These are phyloP conservation scores for Sciurus carolinensis DNA, from an alignment of 2,797 vertebrate species.

Conservation along the genomic window DNA sequence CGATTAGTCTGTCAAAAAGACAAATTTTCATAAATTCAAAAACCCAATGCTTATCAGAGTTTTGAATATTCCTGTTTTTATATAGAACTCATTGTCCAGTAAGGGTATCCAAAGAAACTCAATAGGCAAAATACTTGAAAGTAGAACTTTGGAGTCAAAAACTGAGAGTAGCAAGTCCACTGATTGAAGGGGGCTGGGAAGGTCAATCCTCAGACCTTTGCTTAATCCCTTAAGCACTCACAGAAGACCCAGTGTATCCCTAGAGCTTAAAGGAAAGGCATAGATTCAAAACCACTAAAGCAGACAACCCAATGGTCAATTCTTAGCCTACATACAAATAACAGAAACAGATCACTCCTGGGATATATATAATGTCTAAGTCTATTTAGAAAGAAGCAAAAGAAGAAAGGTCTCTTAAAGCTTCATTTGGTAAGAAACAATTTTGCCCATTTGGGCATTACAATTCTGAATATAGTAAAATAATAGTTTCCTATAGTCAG, in stretches of 20 bases:
- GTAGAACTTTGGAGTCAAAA: slow-evolving; percentile 23
- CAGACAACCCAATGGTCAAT: background rate
- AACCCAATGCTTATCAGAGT: background rate
- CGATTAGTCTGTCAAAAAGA: background rate
- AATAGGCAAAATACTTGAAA: background rate
- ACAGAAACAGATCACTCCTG: background rate
- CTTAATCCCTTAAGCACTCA: background rate
- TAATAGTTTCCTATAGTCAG: background rate
- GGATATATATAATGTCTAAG: background rate
- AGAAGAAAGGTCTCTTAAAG: slow-evolving; percentile 1
- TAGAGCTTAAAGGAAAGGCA: background rate
- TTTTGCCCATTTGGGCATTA: background rate
- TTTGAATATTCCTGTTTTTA: background rate
- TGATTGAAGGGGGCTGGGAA: background rate
- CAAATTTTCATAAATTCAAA: slow-evolving; percentile 12
- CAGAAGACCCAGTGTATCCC: background rate
- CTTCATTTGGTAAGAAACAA: slow-evolving; percentile 30
- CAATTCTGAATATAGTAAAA: slow-evolving; percentile 11
- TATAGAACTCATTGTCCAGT: background rate
- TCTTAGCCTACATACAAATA: background rate
- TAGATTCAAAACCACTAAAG: background rate
- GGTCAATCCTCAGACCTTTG: background rate
- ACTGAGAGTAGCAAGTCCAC: background rate
- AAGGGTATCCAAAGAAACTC: background rate
- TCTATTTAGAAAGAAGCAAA: slow-evolving; percentile 39